These are phyloP conservation scores for Mythimna impura DNA, from an alignment of 2,888 invertebrate species.

Conservation along the genomic window DNA sequence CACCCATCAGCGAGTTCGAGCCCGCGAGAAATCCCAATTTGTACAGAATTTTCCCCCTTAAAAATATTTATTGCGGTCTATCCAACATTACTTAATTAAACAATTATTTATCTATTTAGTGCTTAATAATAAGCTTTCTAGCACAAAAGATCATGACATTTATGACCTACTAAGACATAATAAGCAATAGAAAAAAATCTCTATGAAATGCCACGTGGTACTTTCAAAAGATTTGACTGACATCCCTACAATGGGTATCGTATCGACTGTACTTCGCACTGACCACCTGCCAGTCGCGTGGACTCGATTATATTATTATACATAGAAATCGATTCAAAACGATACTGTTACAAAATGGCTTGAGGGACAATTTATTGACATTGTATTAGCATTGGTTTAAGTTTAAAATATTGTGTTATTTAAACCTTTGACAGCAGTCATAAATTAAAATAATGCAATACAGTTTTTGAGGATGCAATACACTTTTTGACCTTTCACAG, in stretches of 20 bases:
- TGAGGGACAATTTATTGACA: too few relatives aligned
- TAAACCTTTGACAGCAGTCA: not conserved
- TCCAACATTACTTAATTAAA: not conserved
- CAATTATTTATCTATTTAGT: not conserved
- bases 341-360: too few relatives aligned
- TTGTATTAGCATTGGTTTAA: not conserved
- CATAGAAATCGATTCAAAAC: too few relatives aligned
- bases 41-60: too few relatives aligned
- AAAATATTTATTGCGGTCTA: too few relatives aligned
- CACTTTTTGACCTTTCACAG: conserved; percentile 6
- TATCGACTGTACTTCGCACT: conserved; percentile 33
- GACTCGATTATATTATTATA: conserved; percentile 48
- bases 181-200: conserved; percentile 9
- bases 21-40: not conserved
- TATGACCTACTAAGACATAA: conserved; percentile 19
- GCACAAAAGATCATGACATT: not conserved
- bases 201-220: conserved; percentile 44
- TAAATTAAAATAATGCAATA: not conserved
- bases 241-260: conserved; percentile 55
- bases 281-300: conserved; percentile 69
- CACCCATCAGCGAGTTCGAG: too few relatives aligned
- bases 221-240: conserved; percentile 39
- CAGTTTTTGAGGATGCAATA: not conserved
- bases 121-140: conserved; percentile 6
- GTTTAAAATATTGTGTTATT: conserved; percentile 4